Conservation (phyloP, 2,797 vertebrate genomes). For the Stomatorhinus walkeri region DNA sequence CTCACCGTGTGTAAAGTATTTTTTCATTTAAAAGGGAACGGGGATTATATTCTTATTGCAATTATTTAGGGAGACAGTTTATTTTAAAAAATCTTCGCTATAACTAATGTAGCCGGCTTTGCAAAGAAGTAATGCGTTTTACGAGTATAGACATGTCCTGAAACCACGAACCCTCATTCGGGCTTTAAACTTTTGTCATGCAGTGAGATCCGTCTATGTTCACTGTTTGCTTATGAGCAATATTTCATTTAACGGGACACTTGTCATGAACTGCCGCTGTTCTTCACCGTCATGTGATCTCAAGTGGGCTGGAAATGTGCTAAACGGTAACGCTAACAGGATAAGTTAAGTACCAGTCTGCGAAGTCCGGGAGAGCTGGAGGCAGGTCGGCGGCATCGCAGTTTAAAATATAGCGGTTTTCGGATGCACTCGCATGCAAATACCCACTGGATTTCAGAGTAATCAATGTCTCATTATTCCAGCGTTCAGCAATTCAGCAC, state of each 20-base stretch:
- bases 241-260: slow-evolving; percentile 50
- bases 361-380: slow-evolving; percentile 45
- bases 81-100: neutral
- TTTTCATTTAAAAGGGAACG: neutral
- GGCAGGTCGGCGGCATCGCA: slow-evolving; percentile 33
- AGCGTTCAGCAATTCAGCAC: neutral
- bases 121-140: neutral
- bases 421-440: neutral
- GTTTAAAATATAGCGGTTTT: slow-evolving; percentile 14
- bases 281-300: slow-evolving; percentile 56
- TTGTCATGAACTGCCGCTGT: slow-evolving; percentile 41
- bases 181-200: neutral
- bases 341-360: slow-evolving; percentile 48
- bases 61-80: neutral
- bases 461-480: neutral
- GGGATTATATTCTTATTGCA: neutral
- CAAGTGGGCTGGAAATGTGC: slow-evolving; percentile 63
- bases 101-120: neutral
- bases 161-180: neutral
- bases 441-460: neutral
- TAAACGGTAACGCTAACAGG: slow-evolving; percentile 54
- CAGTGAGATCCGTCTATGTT: slow-evolving; percentile 37
- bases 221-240: slow-evolving; percentile 42
- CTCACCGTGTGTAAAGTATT: neutral
- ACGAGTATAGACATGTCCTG: neutral